Percentiles rank a stretch among this genome's conserved stretches.
phyloP scores from a whole-genome alignment of 2,113 vertebrate species.

The Otolemur garnettii region DNA sequence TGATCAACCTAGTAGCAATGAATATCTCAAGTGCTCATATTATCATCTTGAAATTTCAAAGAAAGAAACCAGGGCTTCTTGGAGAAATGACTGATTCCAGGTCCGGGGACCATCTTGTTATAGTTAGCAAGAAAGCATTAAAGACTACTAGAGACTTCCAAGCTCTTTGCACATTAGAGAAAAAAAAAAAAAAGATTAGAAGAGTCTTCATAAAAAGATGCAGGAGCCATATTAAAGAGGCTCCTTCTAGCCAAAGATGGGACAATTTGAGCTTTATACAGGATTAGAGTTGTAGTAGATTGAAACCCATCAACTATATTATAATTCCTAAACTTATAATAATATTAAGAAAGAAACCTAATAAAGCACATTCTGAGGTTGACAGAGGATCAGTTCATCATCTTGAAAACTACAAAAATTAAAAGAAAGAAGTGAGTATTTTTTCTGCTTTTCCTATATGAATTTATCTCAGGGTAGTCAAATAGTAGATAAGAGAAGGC shows the following conservation, averaged over 20 bases:
- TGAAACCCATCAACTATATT: not conserved
- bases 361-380: not conserved
- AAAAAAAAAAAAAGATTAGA: not conserved
- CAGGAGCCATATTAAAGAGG: not conserved
- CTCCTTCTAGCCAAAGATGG: not conserved
- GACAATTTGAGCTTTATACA: conserved; percentile 16
- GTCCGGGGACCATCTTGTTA: not conserved
- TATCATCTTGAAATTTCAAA: conserved; percentile 14
- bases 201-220: not conserved
- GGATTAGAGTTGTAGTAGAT: not conserved
- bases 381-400: not conserved
- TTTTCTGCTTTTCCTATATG: not conserved
- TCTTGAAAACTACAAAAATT: conserved; percentile 3
- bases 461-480: not conserved
- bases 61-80: not conserved
- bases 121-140: not conserved
- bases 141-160: not conserved
- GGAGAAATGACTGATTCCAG: not conserved
- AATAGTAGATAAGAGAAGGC: not conserved
- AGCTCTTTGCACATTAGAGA: not conserved
- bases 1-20: not conserved
- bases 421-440: not conserved
- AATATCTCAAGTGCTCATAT: not conserved
- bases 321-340: not conserved
- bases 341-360: conserved; percentile 9